Evolutionary conservation across 2,888 invertebrate genomes (phyloP).

Genomic region (Bugulina stolonifera): DNA sequence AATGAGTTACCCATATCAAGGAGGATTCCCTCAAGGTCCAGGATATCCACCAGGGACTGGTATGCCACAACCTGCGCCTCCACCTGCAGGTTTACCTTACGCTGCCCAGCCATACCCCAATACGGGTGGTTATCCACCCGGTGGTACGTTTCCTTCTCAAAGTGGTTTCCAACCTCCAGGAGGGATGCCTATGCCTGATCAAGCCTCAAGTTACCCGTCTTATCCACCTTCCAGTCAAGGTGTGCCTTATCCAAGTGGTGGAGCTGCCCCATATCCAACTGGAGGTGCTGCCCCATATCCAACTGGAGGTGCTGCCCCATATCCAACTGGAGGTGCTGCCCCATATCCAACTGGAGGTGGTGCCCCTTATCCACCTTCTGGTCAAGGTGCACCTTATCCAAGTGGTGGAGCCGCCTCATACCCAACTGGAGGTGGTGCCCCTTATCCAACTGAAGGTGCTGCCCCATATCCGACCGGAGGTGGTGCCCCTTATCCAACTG

Average conservation of each 20-base stretch:
- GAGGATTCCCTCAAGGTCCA: background rate
- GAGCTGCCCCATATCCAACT: too few relatives aligned
- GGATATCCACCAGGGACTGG: background rate
- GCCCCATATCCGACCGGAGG: background rate
- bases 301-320: too few relatives aligned
- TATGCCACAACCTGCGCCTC: conserved; percentile 12
- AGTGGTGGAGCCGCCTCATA: background rate
- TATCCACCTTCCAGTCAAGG: too few relatives aligned
- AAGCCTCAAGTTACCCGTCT: background rate
- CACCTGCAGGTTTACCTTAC: conserved; percentile 16
- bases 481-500: background rate
- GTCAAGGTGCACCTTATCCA: background rate
- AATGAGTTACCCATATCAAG: background rate
- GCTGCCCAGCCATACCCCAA: conserved; percentile 20
- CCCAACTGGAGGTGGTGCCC: background rate
- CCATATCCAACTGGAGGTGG: background rate
- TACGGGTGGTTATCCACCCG: background rate
- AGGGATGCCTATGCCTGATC: background rate
- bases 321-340: too few relatives aligned
- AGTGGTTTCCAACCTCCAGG: background rate
- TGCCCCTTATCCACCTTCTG: background rate
- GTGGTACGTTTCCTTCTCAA: background rate
- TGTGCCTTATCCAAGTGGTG: background rate
- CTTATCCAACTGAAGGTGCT: background rate
- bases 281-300: too few relatives aligned